Evolutionary conservation across 2,113 vertebrate genomes (phyloP).

Genomic region (Romanogobio albipinnatus): DNA sequence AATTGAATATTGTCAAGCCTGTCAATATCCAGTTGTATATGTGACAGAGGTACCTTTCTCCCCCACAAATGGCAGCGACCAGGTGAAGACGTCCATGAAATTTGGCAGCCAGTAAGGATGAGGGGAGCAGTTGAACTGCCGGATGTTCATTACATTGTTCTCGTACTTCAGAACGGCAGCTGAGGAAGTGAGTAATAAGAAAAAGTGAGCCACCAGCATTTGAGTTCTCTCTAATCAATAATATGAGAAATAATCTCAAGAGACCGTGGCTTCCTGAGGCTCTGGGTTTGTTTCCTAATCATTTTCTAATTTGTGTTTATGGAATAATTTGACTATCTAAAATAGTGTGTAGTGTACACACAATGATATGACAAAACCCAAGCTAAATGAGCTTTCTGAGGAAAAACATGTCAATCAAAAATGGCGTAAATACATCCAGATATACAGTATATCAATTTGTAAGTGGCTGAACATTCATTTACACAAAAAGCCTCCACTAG

Average conservation of each 20-base stretch:
- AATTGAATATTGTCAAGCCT: too few relatives aligned
- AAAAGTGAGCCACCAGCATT: neutral
- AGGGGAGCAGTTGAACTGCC: conserved; percentile 84
- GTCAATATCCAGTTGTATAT: neutral
- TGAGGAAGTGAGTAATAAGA: conserved; percentile 52
- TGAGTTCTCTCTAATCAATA: conserved; percentile 1
- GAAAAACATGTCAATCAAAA: neutral
- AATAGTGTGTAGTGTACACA: too few relatives aligned
- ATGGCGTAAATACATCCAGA: neutral
- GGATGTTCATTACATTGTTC: conserved; percentile 87
- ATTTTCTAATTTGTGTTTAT: neutral
- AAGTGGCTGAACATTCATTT: conserved; percentile 5
- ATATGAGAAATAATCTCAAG: conserved; percentile 15
- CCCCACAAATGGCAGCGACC: conserved; percentile 84
- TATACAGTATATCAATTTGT: neutral
- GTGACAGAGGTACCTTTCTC: conserved; percentile 74
- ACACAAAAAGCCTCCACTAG: conserved; percentile 60
- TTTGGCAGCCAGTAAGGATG: conserved; percentile 85
- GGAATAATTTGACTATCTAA: neutral
- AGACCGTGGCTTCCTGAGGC: neutral
- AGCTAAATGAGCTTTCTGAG: neutral
- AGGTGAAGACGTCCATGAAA: conserved; percentile 87
- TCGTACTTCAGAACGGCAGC: conserved; percentile 85
- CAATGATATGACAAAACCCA: conserved; percentile 3
- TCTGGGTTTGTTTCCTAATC: conserved; percentile 19